Percentiles rank a stretch among this genome's conserved stretches.
These are phyloP conservation scores for Panagrolaimus sp. DNA, from an alignment of 1,140 invertebrate species.

Conservation along the genomic window DNA sequence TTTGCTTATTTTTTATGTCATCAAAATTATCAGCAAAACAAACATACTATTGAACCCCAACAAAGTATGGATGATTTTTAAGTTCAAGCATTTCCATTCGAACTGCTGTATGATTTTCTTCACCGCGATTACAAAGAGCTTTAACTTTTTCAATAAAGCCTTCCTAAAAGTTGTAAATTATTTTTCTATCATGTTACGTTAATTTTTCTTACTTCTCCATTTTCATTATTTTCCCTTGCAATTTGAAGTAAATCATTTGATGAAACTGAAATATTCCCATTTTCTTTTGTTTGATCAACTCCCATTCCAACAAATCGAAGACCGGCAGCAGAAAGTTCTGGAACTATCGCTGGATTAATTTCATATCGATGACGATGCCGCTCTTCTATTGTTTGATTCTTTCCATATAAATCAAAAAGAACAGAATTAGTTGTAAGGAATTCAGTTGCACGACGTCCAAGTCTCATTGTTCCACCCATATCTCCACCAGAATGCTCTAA, in stretches of 20 bases:
- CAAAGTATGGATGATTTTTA: constrained; percentile 77
- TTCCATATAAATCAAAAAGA: constrained; percentile 43
- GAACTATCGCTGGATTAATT: constrained; percentile 76
- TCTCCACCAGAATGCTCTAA: constrained; percentile 81
- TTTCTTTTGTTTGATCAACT: constrained; percentile 58
- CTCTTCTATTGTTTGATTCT: constrained; percentile 75
- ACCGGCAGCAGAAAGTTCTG: constrained; percentile 72
- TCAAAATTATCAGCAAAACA: no score
- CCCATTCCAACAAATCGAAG: constrained; percentile 81
- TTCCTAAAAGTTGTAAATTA: background rate
- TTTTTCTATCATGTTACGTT: no score
- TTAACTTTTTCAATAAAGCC: constrained; percentile 44
- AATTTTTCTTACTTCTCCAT: no score
- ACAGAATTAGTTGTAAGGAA: constrained; percentile 63
- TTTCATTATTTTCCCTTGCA: no score
- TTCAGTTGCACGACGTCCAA: constrained; percentile 80
- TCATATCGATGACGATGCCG: constrained; percentile 84
- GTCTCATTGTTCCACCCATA: constrained; percentile 94
- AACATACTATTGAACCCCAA: constrained; percentile 76
- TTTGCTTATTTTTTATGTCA: no score
- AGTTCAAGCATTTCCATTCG: constrained; percentile 78
- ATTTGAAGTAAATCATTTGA: no score
- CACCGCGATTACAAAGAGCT: constrained; percentile 33
- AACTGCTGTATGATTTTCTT: constrained; percentile 60
- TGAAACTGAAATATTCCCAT: no score